A percentile compares a stretch with the other conserved stretches of the same genome.
These are phyloP conservation scores for Heterodera schachtii DNA, from an alignment of 1,140 invertebrate species.

Conservation along the genomic window DNA sequence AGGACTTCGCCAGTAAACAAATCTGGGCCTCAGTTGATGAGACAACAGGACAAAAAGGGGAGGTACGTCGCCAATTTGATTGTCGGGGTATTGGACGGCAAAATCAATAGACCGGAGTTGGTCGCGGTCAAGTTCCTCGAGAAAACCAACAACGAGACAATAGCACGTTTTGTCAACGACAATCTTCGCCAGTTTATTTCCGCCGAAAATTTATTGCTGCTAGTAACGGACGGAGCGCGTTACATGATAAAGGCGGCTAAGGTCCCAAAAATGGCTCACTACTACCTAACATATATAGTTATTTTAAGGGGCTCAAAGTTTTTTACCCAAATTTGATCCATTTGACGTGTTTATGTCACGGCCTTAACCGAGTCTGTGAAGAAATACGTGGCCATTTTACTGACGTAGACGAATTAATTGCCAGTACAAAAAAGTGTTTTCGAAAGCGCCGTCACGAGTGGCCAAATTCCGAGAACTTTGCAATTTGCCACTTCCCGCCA, in stretches of 20 bases:
- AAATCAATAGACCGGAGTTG: background rate
- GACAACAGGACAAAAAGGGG: conserved; percentile 2
- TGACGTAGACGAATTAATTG: background rate
- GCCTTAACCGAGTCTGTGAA: conserved; percentile 6
- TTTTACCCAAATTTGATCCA: conserved; percentile 3
- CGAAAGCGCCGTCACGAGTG: conserved; percentile 10
- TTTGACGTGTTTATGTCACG: conserved; percentile 7
- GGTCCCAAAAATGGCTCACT: background rate
- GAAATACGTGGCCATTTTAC: background rate
- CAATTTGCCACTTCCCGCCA: background rate
- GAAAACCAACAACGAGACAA: conserved; percentile 14
- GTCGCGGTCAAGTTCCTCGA: conserved; percentile 14
- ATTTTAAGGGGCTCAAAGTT: background rate
- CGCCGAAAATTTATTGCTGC: background rate
- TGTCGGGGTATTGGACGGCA: background rate
- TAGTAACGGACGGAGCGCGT: background rate
- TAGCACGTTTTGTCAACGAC: conserved; percentile 11
- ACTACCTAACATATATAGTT: background rate
- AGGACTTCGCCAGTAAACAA: background rate
- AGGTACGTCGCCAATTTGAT: conserved; percentile 17
- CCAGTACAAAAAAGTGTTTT: conserved; percentile 25
- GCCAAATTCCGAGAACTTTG: conserved; percentile 4
- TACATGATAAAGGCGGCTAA: conserved; percentile 11
- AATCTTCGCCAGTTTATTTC: background rate
- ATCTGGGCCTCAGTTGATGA: background rate